phyloP scores from a whole-genome alignment of 2,797 vertebrate genomes.

The Sebastes hubbsi region DNA sequence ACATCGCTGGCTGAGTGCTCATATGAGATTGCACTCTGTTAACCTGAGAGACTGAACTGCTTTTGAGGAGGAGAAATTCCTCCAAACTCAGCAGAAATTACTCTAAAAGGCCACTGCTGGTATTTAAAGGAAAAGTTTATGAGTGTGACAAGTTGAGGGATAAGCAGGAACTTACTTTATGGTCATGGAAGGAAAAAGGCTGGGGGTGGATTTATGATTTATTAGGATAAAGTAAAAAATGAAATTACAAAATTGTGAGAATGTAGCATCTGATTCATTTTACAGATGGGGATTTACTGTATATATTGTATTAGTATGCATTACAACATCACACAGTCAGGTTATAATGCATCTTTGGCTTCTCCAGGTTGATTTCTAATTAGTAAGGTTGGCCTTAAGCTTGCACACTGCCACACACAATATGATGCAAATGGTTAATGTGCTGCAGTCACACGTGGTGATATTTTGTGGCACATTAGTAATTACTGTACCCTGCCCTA shows the following conservation, averaged over 20 bases:
- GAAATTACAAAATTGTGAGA: not conserved
- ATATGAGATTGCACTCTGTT: constrained; percentile 63
- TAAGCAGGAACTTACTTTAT: constrained; percentile 55
- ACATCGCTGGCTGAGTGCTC: constrained; percentile 56
- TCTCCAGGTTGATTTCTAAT: constrained; percentile 9
- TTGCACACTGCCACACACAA: not conserved
- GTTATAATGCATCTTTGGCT: not conserved
- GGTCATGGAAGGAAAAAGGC: constrained; percentile 38
- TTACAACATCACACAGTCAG: not conserved
- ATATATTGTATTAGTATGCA: not conserved
- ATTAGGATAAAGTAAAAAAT: not conserved
- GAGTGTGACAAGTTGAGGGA: constrained; percentile 64
- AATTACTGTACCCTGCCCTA: not conserved
- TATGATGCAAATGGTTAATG: not conserved
- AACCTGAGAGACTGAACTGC: constrained; percentile 63
- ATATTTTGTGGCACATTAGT: not conserved
- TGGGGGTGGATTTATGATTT: not conserved
- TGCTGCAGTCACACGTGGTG: not conserved
- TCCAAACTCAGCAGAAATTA: constrained; percentile 77
- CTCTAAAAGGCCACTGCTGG: constrained; percentile 60
- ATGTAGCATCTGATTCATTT: constrained; percentile 14
- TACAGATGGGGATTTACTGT: not conserved
- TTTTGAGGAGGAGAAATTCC: constrained; percentile 62
- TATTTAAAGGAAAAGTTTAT: constrained; percentile 72
- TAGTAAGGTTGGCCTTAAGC: constrained; percentile 1